Percentiles rank a stretch among this genome's conserved stretches.
phyloP scores from a whole-genome alignment of 2,113 vertebrate species.

The Peucedramus taeniatus region DNA sequence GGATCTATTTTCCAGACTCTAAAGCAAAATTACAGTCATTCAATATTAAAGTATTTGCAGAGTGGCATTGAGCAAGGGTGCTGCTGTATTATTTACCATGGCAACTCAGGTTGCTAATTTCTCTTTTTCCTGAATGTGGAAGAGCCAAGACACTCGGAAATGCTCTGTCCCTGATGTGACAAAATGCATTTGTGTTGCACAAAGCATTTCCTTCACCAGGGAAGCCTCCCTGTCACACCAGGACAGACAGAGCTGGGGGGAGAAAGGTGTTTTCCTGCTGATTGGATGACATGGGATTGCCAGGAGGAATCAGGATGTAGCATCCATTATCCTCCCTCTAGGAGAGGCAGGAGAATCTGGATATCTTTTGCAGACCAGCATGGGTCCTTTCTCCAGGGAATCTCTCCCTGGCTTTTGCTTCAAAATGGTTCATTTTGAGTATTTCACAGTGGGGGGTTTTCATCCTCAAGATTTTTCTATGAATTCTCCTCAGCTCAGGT shows the following conservation, averaged over 20 bases:
- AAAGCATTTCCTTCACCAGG: neutral
- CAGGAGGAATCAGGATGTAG: neutral
- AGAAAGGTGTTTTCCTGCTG: neutral
- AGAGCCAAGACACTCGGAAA: neutral
- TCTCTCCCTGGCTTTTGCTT: neutral
- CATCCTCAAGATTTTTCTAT: neutral
- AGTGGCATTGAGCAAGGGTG: neutral
- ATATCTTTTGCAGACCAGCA: neutral
- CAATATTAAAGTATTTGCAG: neutral
- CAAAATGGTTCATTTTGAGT: neutral
- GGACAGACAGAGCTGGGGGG: neutral
- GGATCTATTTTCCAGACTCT: constrained; percentile 10
- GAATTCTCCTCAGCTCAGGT: neutral
- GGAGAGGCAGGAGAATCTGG: neutral
- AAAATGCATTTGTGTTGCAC: neutral
- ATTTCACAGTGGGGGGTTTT: neutral
- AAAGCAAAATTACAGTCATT: constrained; percentile 36
- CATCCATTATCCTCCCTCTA: neutral
- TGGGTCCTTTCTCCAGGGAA: neutral
- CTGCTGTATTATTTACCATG: constrained; percentile 26
- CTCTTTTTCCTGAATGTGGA: neutral
- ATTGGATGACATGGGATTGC: neutral
- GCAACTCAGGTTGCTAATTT: constrained; percentile 22
- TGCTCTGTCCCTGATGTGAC: neutral
- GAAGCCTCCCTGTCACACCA: neutral